A percentile compares a stretch with the other conserved stretches of the same genome.
Evolutionary conservation across 2,797 vertebrate genomes (phyloP).

Genomic region (Salmo trutta): DNA sequence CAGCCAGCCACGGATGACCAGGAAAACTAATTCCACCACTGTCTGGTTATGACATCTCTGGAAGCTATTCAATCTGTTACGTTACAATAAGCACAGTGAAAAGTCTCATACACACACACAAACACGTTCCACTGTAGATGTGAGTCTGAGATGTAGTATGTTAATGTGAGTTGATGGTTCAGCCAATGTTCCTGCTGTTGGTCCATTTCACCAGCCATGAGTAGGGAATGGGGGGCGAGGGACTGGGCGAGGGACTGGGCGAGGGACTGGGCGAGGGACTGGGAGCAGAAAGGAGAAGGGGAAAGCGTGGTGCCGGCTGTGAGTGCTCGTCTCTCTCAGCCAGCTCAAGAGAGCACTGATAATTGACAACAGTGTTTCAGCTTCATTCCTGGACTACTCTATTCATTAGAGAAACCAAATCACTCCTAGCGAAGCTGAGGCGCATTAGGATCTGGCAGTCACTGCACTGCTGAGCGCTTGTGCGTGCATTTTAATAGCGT

Average conservation of each 20-base stretch:
- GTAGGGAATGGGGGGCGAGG: neutral
- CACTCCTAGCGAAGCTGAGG: slow-evolving; percentile 10
- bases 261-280: too few species aligned
- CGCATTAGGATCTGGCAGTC: too few species aligned
- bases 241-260: neutral
- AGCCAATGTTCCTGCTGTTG: too few species aligned
- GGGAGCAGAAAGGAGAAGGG: neutral
- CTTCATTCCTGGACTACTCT: slow-evolving; percentile 55
- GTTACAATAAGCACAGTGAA: slow-evolving; percentile 12
- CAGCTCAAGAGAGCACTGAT: slow-evolving; percentile 57
- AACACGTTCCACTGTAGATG: too few species aligned
- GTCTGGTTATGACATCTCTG: slow-evolving; percentile 74
- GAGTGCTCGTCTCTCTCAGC: slow-evolving; percentile 61
- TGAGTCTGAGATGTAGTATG: too few species aligned
- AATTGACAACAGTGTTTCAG: slow-evolving; percentile 64
- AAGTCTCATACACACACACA: too few species aligned
- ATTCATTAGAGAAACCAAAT: slow-evolving; percentile 64
- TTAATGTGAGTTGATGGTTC: too few species aligned
- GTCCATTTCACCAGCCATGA: too few species aligned
- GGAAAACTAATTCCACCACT: slow-evolving; percentile 72
- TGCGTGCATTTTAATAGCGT: slow-evolving; percentile 19
- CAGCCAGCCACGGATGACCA: slow-evolving; percentile 65
- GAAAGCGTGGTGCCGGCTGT: slow-evolving; percentile 46
- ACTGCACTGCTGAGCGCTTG: too few species aligned
- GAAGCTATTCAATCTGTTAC: slow-evolving; percentile 74